Conservation (phyloP, 2,113 vertebrate genomes). For the Diglossa brunneiventris region DNA sequence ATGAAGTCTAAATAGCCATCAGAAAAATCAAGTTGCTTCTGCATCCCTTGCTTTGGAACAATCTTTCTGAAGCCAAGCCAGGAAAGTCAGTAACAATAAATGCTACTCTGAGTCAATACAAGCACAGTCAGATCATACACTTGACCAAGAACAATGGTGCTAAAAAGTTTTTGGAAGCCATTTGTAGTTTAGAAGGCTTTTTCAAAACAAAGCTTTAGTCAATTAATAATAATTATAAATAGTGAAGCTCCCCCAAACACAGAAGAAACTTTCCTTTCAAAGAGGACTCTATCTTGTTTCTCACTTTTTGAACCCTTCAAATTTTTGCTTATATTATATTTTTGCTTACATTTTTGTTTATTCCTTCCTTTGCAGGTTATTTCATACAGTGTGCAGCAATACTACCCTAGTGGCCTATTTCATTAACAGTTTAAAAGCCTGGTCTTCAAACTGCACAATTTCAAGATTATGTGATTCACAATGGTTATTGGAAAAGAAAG, state of each 20-base stretch:
- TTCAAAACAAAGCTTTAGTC: not conserved
- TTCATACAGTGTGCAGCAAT: not conserved
- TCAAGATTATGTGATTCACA: not conserved
- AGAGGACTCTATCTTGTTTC: not conserved
- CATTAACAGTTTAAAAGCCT: not conserved
- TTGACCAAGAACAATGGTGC: fast-evolving
- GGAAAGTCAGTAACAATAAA: not conserved
- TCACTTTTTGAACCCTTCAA: not conserved
- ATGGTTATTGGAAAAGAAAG: not conserved
- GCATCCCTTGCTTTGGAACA: not conserved
- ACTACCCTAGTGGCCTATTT: not conserved
- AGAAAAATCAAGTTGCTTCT: not conserved
- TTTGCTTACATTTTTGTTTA: not conserved
- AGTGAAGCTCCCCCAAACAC: not conserved
- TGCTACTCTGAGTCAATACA: not conserved
- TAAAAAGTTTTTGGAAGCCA: not conserved
- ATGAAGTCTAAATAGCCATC: not conserved
- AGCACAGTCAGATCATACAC: not conserved
- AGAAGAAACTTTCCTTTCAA: not conserved
- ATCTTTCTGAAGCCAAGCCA: not conserved
- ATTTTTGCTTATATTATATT: not conserved
- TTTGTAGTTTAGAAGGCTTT: not conserved
- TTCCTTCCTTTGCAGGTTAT: not conserved
- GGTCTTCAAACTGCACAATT: not conserved
- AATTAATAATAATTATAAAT: not conserved